These are phyloP conservation scores for Pseudomyrmex pallidus DNA, from an alignment of 1,140 invertebrate genomes.

Conservation along the genomic window DNA sequence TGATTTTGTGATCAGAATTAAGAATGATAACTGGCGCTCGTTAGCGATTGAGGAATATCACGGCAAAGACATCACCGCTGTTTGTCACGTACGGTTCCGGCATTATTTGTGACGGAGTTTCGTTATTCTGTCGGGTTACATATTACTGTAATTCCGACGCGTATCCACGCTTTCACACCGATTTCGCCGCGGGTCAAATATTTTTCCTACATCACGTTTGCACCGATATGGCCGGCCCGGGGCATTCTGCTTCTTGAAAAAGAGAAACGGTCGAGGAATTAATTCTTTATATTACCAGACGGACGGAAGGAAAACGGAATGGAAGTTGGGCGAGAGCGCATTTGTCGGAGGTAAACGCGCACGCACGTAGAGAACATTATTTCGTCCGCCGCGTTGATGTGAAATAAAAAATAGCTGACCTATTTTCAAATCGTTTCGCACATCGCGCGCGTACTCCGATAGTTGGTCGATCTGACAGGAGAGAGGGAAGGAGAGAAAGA, in stretches of 20 bases:
- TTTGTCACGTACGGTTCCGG: not conserved
- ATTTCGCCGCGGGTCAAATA: conserved; percentile 22
- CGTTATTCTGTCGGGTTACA: not conserved
- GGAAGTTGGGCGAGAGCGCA: conserved; percentile 29
- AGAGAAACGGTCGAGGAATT: conserved; percentile 49
- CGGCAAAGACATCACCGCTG: not conserved
- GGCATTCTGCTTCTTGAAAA: conserved; percentile 1
- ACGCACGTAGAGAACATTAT: conserved; percentile 55
- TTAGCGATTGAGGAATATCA: not conserved
- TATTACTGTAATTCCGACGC: not conserved
- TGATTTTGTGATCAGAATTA: conserved; percentile 20
- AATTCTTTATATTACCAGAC: conserved; percentile 59
- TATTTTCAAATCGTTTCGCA: conserved; percentile 50
- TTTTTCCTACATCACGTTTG: conserved; percentile 19
- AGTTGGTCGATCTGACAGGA: not conserved
- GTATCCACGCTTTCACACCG: not conserved
- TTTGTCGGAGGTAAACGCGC: conserved; percentile 53
- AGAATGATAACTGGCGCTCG: not conserved
- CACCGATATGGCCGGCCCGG: conserved; percentile 13
- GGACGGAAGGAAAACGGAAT: conserved; percentile 28
- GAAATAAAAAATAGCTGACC: conserved; percentile 34
- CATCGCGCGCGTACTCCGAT: conserved; percentile 23
- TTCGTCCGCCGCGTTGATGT: conserved; percentile 19
- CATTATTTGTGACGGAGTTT: conserved; percentile 32
- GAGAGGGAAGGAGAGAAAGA: not conserved